Base-by-base conservation (phyloP, 2,888 invertebrate genomes). In the Dastarcus helophoroides region DNA sequence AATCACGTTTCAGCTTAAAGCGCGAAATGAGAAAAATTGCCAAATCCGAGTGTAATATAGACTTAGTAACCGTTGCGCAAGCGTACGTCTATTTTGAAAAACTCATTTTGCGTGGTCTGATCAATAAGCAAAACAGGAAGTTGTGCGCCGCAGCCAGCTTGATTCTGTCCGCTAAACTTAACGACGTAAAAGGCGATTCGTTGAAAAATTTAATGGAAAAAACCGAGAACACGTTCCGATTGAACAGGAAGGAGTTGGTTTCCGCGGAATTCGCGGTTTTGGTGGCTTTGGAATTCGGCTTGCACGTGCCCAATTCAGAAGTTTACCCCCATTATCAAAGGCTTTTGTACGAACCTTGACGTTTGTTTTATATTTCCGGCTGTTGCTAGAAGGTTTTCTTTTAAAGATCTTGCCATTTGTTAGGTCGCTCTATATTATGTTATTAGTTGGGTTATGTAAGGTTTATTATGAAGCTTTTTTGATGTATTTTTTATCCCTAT, bases 31-130 rank as follows among this genome's bases (percentile, higher is more conserved):
- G 85, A 13, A 85, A 89, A 61, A 89, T 90, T 35, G 86, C 85
- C 2, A 85, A 83, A 59, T 68, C 79, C 49, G 88, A 90, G 59
- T 76, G 74, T 47, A 79, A 81, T 35, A 71, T 73, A 29, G 95
- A 97, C 64, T 66, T 93, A 36, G 67, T 94, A 37, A 90, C 90
- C 1, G 85, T 97, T 10, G 94, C 97, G 10, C 91, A 93, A 58
- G 86, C 94, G 0, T 95, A 91, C 56, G 95, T 95, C n/a, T 97
- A 91, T 64, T 97, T 95, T 62, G 97, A 98, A 60, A 93, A 93
- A 58, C 67, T 97, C 31, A 91, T 97, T 45, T 68, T 94, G 29
- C 83, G 84, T 42, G 83, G 85, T 54, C 67, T 93, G 36, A 88
- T 97, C 29, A 93, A 90, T 53, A 98, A 97, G 62, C 80, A 79